Percentiles rank a stretch among this genome's conserved stretches.
Evolutionary conservation across 2,888 invertebrate genomes (phyloP).

Genomic region (Xiphydria camelus): DNA sequence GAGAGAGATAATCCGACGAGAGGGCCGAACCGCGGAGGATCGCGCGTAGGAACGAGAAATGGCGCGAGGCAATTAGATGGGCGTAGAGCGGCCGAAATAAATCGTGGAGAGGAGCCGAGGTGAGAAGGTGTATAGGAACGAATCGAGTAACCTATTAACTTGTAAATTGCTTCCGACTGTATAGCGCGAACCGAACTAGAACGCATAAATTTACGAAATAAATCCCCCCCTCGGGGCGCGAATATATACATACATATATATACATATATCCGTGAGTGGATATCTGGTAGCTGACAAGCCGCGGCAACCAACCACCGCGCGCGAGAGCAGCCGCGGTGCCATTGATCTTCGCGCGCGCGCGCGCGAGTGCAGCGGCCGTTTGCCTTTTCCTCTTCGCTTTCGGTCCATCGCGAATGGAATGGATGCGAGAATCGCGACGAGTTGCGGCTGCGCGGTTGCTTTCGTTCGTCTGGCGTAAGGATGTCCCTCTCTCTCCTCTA

Average conservation of each 20-base stretch:
- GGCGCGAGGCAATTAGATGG: conserved; percentile 38
- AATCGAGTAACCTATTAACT: conserved; percentile 54
- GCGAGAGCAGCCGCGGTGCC: too few species aligned
- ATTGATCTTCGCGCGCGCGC: too few species aligned
- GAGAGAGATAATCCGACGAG: too few species aligned
- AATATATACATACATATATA: background rate
- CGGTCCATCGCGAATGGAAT: too few species aligned
- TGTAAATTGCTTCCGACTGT: conserved; percentile 58
- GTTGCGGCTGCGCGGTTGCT: too few species aligned
- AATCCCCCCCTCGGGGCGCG: too few species aligned
- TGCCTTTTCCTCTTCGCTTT: too few species aligned
- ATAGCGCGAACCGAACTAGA: conserved; percentile 29
- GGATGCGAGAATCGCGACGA: too few species aligned
- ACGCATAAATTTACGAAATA: conserved; percentile 43
- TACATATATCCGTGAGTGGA: background rate
- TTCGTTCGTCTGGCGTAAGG: too few species aligned
- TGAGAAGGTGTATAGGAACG: conserved; percentile 34
- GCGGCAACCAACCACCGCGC: too few species aligned
- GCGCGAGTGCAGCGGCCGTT: too few species aligned
- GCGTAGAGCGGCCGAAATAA: conserved; percentile 36
- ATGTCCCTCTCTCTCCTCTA: too few species aligned
- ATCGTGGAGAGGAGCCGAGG: conserved; percentile 28
- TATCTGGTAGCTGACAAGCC: conserved; percentile 16
- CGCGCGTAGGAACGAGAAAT: background rate
- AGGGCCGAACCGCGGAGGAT: background rate